A percentile compares a stretch with the other conserved stretches of the same genome.
These are phyloP conservation scores for Loxodonta africana DNA, from an alignment of 2,113 vertebrate species.

Conservation along the genomic window DNA sequence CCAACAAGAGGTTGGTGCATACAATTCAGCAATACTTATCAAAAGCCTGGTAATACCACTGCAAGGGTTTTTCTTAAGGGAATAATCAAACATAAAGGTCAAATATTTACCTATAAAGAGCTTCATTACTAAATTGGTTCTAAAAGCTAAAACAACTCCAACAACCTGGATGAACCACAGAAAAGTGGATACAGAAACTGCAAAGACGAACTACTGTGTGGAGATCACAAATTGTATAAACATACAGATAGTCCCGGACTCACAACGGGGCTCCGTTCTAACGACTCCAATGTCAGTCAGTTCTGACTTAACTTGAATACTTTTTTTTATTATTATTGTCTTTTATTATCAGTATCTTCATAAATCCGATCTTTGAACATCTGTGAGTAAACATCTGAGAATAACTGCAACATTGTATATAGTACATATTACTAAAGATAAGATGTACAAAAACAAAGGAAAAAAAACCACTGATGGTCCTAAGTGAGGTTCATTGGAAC, in stretches of 20 bases:
- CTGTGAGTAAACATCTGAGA: background rate
- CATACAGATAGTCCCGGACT: background rate
- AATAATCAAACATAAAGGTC: background rate
- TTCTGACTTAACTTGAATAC: background rate
- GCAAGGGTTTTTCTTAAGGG: background rate
- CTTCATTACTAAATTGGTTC: conserved; percentile 10
- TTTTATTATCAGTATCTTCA: background rate
- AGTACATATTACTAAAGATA: too few relatives aligned
- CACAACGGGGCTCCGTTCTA: background rate
- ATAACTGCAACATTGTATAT: background rate
- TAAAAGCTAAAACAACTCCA: conserved; percentile 9
- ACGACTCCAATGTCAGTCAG: background rate
- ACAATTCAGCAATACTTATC: background rate
- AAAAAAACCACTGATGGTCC: too few relatives aligned
- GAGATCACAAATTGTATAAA: background rate
- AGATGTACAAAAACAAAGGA: too few relatives aligned
- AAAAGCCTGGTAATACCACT: background rate
- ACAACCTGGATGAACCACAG: background rate
- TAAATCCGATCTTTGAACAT: background rate
- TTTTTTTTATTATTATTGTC: too few relatives aligned
- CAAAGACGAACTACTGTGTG: background rate
- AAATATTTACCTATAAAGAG: background rate
- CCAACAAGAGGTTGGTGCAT: background rate
- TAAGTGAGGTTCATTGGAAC: background rate
- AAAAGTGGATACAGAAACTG: background rate